Conservation (phyloP, 2,888 invertebrate species). For the Diarsia mendica region DNA sequence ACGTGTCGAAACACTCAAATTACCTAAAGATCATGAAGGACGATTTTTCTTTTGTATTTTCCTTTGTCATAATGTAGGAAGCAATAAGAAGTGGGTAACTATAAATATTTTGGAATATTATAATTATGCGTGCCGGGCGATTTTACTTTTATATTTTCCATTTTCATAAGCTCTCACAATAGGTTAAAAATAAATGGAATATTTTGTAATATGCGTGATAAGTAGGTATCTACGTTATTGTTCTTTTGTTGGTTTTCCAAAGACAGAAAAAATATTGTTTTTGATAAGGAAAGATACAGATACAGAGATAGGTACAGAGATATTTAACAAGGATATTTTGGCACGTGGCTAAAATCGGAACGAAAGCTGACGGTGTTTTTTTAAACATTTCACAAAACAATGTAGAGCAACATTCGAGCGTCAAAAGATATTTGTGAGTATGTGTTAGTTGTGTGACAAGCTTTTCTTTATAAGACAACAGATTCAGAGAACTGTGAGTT, state of each 20-base stretch:
- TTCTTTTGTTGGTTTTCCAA: neutral
- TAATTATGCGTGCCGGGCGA: too few relatives aligned
- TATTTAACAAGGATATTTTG: neutral
- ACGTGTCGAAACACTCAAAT: constrained; percentile 55
- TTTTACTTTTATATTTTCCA: too few relatives aligned
- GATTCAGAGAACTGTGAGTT: neutral
- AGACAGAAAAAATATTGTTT: neutral
- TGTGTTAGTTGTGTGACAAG: neutral
- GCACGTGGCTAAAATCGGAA: neutral
- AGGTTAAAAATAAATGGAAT: too few relatives aligned
- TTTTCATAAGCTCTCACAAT: too few relatives aligned
- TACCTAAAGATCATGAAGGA: constrained; percentile 12
- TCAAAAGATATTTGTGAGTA: neutral
- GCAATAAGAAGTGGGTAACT: neutral
- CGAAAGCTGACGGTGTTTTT: neutral
- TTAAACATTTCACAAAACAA: neutral
- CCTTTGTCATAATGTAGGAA: too few relatives aligned
- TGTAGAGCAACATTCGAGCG: neutral
- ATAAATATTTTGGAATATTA: neutral
- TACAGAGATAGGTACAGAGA: too few relatives aligned
- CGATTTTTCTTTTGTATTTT: neutral
- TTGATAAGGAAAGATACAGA: too few relatives aligned
- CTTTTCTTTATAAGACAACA: neutral
- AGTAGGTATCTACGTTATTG: neutral
- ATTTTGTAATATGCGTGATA: neutral